These are phyloP conservation scores for Rhingia rostrata DNA, from an alignment of 2,888 invertebrate species.

Conservation along the genomic window DNA sequence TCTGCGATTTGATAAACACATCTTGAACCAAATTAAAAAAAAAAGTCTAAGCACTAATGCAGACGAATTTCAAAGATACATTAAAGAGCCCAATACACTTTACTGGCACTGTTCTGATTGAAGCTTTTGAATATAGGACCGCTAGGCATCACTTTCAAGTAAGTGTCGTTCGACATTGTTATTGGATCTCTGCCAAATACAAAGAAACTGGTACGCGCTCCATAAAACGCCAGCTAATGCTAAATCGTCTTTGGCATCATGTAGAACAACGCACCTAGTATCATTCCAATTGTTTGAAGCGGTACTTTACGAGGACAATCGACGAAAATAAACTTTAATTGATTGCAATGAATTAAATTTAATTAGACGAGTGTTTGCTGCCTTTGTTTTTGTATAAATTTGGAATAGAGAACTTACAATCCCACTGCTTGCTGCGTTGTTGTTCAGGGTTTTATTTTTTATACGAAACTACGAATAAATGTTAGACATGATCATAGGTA, in stretches of 20 bases:
- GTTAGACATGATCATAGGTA: not conserved
- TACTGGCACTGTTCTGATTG: no score
- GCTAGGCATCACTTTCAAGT: no score
- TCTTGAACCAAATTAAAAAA: no score
- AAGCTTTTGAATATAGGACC: no score
- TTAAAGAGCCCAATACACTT: no score
- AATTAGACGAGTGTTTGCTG: not conserved
- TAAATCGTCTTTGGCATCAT: not conserved
- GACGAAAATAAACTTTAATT: slow-evolving; percentile 18
- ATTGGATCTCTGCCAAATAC: slow-evolving; percentile 11
- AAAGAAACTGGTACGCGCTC: slow-evolving; percentile 11
- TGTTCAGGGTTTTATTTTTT: no score
- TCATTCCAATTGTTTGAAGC: not conserved
- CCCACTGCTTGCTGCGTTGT: no score
- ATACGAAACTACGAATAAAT: not conserved
- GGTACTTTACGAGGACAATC: not conserved
- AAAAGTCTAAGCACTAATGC: no score
- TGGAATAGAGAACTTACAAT: not conserved
- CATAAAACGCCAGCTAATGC: slow-evolving; percentile 9
- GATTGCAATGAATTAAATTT: not conserved
- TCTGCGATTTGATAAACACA: no score
- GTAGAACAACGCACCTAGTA: not conserved
- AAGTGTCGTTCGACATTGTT: not conserved
- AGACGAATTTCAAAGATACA: no score
- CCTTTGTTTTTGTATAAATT: not conserved